Conservation (phyloP, 1,140 invertebrate species). For the Trialeurodes vaporariorum region DNA sequence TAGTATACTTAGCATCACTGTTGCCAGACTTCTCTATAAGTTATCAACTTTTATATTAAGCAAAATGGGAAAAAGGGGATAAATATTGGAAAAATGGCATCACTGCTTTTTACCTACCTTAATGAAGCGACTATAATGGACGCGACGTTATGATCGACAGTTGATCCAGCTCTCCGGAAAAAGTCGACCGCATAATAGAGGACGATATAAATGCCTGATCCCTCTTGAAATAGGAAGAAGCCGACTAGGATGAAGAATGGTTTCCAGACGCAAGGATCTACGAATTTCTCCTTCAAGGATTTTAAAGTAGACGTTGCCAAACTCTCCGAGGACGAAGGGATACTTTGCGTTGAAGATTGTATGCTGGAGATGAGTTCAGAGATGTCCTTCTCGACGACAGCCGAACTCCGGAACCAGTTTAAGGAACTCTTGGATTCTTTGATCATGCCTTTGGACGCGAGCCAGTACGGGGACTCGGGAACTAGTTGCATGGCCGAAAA, state of each 20-base stretch:
- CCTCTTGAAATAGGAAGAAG: conserved; percentile 56
- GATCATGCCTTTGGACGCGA: conserved; percentile 41
- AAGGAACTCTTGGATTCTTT: conserved; percentile 42
- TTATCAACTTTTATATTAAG: no score
- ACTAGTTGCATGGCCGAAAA: conserved; percentile 45
- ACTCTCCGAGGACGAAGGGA: no score
- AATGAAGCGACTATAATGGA: conserved; percentile 62
- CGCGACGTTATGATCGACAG: conserved; percentile 51
- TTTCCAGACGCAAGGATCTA: conserved; percentile 40
- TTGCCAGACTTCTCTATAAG: no score
- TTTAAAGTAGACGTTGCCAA: no score
- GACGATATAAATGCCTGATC: conserved; percentile 60
- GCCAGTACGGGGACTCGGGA: conserved; percentile 55
- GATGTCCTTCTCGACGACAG: conserved; percentile 34
- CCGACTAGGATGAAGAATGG: conserved; percentile 49
- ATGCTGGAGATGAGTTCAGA: conserved; percentile 27
- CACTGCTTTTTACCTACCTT: no score
- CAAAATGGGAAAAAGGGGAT: no score
- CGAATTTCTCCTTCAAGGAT: no score
- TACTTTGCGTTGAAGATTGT: no score
- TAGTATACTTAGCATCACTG: no score
- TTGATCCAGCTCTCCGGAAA: conserved; percentile 50
- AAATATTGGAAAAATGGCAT: no score
- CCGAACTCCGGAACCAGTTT: conserved; percentile 41
- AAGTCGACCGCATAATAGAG: conserved; percentile 62